A percentile compares a stretch with the other conserved stretches of the same genome.
phyloP scores from a whole-genome alignment of 2,113 vertebrate genomes.

The Theristicus caerulescens region DNA sequence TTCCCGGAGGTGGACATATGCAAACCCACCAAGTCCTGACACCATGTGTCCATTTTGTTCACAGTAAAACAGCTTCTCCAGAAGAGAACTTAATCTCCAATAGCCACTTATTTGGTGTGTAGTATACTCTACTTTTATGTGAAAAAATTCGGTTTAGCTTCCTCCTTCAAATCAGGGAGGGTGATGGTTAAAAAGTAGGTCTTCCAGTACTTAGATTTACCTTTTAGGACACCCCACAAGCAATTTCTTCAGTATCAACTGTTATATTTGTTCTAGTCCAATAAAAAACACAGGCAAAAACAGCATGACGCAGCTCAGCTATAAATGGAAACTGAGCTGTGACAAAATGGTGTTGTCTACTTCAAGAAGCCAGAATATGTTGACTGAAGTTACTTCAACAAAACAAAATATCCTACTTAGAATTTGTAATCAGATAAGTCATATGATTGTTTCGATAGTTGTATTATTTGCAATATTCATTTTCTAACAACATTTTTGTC shows the following conservation, averaged over 20 bases:
- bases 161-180: not conserved
- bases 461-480: not conserved
- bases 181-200: not conserved
- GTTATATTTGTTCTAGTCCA: not conserved
- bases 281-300: not conserved
- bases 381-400: not conserved
- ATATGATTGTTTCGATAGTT: not conserved
- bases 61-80: not conserved
- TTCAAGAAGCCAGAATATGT: not conserved
- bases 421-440: not conserved
- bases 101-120: not conserved
- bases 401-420: not conserved
- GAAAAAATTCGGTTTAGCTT: rapidly evolving
- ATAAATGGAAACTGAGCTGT: not conserved
- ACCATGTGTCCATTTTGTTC: not conserved
- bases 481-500: not conserved
- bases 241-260: not conserved
- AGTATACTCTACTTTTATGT: not conserved
- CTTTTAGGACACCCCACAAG: not conserved
- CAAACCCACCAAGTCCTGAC: not conserved
- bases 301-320: not conserved
- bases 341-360: not conserved
- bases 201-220: not conserved
- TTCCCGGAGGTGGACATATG: not conserved
- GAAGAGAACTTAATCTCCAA: not conserved